Evolutionary conservation across 2,888 invertebrate genomes (phyloP).

Genomic region (Torymus texanus): DNA sequence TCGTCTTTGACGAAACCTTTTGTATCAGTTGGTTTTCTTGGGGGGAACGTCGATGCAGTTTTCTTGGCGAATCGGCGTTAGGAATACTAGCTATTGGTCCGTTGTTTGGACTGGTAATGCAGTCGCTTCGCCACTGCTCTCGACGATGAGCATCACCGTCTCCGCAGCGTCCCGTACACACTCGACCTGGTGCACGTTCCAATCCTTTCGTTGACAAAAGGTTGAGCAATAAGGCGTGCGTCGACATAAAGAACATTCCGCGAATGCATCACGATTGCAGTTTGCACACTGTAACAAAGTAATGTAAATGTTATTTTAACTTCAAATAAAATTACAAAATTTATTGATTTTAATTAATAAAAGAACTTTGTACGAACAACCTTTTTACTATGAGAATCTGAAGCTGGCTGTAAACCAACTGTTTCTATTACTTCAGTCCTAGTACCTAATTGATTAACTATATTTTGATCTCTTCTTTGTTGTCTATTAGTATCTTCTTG

Average conservation of each 20-base stretch:
- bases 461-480: conserved; percentile 75
- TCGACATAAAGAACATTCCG: conserved; percentile 90
- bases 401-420: conserved; percentile 78
- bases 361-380: conserved; percentile 77
- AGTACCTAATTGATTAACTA: conserved; percentile 76
- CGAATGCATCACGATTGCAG: conserved; percentile 90
- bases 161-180: conserved; percentile 85
- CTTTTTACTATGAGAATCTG: conserved; percentile 85
- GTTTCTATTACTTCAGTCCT: conserved; percentile 76
- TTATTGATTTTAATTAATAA: conserved; percentile 2
- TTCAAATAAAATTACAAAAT: conserved; percentile 8
- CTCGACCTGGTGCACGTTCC: conserved; percentile 90
- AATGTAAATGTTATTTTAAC: not conserved
- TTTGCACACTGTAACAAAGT: conserved; percentile 84
- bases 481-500: conserved; percentile 79
- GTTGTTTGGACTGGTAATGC: conserved; percentile 15
- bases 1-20: too few relatives aligned
- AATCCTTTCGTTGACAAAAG: conserved; percentile 93
- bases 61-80: conserved; percentile 64
- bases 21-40: not conserved
- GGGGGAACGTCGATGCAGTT: conserved; percentile 31
- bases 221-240: conserved; percentile 92
- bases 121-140: conserved; percentile 77
- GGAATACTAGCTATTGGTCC: conserved; percentile 72
- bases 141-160: conserved; percentile 91